phyloP scores from a whole-genome alignment of 2,113 vertebrate genomes.

The Charadrius vociferus region DNA sequence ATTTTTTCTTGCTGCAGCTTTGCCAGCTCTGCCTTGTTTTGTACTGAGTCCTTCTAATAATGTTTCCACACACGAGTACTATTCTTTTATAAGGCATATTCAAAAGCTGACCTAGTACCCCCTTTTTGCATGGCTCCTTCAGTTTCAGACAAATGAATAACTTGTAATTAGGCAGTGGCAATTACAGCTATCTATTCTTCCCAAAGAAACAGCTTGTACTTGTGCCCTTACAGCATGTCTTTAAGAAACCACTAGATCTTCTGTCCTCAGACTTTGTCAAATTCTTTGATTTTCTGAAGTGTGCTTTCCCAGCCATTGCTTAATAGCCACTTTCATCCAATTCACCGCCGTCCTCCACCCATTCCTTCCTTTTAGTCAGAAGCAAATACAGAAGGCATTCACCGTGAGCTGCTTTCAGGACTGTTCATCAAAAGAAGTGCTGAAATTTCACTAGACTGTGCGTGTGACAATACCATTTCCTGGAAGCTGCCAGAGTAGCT shows the following conservation, averaged over 20 bases:
- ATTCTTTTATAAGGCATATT: neutral
- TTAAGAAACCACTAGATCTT: constrained; percentile 25
- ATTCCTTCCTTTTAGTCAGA: neutral
- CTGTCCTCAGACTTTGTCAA: neutral
- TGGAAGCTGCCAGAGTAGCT: neutral
- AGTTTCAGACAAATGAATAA: constrained; percentile 41
- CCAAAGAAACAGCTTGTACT: constrained; percentile 25
- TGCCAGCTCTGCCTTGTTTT: neutral
- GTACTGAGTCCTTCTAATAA: neutral
- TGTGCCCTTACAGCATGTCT: neutral
- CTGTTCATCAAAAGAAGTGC: neutral
- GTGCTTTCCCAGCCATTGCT: neutral
- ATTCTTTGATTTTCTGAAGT: constrained; percentile 54
- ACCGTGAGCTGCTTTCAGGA: constrained; percentile 12
- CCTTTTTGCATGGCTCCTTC: constrained; percentile 3
- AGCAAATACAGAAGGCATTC: constrained; percentile 19
- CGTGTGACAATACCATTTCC: neutral
- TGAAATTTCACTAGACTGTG: neutral
- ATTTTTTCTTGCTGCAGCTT: neutral
- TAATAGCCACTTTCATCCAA: constrained; percentile 21
- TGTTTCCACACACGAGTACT: neutral
- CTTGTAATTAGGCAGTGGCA: constrained; percentile 43
- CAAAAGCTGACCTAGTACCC: constrained; percentile 18
- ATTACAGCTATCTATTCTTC: constrained; percentile 28
- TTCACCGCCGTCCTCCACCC: neutral